These are phyloP conservation scores for Sylvietta virens DNA, from an alignment of 2,113 vertebrate genomes.

Conservation along the genomic window DNA sequence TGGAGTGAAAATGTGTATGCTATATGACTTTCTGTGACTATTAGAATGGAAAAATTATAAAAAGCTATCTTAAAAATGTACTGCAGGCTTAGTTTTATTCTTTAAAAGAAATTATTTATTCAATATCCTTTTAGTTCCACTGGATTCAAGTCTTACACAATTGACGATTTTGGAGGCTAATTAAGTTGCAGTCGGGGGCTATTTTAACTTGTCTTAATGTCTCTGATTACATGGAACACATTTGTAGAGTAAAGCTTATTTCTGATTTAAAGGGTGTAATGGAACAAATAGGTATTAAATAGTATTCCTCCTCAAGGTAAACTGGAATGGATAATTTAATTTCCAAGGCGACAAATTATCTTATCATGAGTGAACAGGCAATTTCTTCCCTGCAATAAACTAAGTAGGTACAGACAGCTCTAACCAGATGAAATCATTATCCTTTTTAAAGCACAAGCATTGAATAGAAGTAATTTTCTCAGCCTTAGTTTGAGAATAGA, in stretches of 20 bases:
- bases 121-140: conserved; percentile 5
- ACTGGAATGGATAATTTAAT: conserved; percentile 72
- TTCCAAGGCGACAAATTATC: conserved; percentile 74
- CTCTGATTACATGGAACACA: conserved; percentile 51
- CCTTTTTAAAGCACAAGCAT: conserved; percentile 57
- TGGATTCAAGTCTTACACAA: background rate
- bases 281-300: conserved; percentile 66
- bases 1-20: background rate
- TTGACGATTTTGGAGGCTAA: conserved; percentile 37
- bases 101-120: conserved; percentile 34
- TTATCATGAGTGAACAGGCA: conserved; percentile 66
- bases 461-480: conserved; percentile 72
- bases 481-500: conserved; percentile 42
- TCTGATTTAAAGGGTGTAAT: conserved; percentile 57
- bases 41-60: background rate
- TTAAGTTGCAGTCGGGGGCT: background rate
- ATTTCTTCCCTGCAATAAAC: conserved; percentile 71
- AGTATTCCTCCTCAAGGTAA: conserved; percentile 62
- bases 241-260: conserved; percentile 41
- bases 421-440: conserved; percentile 75
- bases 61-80: background rate
- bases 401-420: conserved; percentile 66
- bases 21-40: background rate
- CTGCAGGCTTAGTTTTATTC: background rate
- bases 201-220: conserved; percentile 46